Percentiles rank a stretch among this genome's conserved stretches.
phyloP scores from a whole-genome alignment of 2,888 invertebrate genomes.

The Campoplex capitator region DNA sequence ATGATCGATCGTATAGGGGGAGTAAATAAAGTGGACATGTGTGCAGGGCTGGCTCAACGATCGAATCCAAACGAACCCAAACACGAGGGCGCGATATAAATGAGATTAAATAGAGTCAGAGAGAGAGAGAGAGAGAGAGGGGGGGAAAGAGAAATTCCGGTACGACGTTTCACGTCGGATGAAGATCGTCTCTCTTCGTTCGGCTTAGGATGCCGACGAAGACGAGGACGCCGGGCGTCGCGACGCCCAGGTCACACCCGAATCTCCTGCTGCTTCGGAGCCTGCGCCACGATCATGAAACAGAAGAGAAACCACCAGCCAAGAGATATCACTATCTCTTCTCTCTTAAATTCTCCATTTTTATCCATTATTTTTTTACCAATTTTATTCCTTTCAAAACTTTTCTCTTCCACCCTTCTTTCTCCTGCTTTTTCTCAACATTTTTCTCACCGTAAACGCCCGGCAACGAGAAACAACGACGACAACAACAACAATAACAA shows the following conservation, averaged over 20 bases:
- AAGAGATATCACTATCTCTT: neutral
- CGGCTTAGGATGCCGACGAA: conserved; percentile 34
- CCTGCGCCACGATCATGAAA: conserved; percentile 57
- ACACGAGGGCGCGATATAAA: conserved; percentile 1
- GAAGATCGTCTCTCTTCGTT: conserved; percentile 40
- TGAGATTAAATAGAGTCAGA: conserved; percentile 12
- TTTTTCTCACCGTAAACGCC: neutral
- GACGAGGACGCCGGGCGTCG: conserved; percentile 65
- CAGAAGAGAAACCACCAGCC: conserved; percentile 27
- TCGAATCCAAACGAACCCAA: conserved; percentile 13
- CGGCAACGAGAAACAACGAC: neutral
- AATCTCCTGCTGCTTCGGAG: conserved; percentile 63
- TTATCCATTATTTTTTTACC: neutral
- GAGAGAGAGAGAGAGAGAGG: neutral
- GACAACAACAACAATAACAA: neutral
- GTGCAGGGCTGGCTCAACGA: conserved; percentile 1
- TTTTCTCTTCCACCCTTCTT: conserved; percentile 1
- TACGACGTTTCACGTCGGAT: conserved; percentile 32
- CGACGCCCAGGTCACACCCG: conserved; percentile 71
- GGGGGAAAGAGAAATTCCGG: conserved; percentile 26
- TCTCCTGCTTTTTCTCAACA: neutral
- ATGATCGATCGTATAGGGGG: conserved; percentile 20
- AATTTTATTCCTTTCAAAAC: conserved; percentile 39
- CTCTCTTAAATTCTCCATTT: neutral
- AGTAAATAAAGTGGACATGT: conserved; percentile 22